Evolutionary conservation across 2,113 vertebrate genomes (phyloP).

Genomic region (Raja brachyura): DNA sequence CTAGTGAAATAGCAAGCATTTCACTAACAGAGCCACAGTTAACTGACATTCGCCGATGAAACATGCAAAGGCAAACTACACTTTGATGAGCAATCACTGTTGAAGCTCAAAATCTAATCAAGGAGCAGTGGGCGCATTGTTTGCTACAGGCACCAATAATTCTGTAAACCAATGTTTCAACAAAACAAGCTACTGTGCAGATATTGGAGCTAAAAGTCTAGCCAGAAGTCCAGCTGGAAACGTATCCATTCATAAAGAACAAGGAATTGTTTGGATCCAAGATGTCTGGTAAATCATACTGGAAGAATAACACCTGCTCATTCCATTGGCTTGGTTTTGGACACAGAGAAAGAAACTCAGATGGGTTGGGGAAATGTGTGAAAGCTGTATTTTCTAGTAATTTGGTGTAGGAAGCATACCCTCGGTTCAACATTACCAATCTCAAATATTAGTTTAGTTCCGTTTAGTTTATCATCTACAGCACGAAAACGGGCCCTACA

Average conservation of each 20-base stretch:
- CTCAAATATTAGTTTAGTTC: too few species aligned
- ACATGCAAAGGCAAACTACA: not conserved
- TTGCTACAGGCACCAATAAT: not conserved
- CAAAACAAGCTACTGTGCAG: not conserved
- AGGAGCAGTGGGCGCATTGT: not conserved
- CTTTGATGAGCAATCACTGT: not conserved
- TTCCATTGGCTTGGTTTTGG: too few species aligned
- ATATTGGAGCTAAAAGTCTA: not conserved
- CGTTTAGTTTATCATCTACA: too few species aligned
- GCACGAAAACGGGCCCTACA: too few species aligned
- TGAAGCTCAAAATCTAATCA: not conserved
- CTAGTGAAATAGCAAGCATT: too few species aligned
- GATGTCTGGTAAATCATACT: too few species aligned
- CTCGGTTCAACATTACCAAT: not conserved
- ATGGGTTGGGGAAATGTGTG: not conserved
- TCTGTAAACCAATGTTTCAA: not conserved
- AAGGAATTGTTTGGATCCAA: not conserved
- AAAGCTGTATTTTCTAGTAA: not conserved
- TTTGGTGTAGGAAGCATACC: not conserved
- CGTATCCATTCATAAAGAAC: not conserved
- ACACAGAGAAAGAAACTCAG: not conserved
- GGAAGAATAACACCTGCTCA: too few species aligned
- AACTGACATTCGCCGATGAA: not conserved
- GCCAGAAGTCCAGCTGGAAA: not conserved
- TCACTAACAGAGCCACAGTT: too few species aligned